Percentiles rank a stretch among this genome's conserved stretches.
Evolutionary conservation across 2,113 vertebrate species (phyloP).

Genomic region (Gyps fulvus): DNA sequence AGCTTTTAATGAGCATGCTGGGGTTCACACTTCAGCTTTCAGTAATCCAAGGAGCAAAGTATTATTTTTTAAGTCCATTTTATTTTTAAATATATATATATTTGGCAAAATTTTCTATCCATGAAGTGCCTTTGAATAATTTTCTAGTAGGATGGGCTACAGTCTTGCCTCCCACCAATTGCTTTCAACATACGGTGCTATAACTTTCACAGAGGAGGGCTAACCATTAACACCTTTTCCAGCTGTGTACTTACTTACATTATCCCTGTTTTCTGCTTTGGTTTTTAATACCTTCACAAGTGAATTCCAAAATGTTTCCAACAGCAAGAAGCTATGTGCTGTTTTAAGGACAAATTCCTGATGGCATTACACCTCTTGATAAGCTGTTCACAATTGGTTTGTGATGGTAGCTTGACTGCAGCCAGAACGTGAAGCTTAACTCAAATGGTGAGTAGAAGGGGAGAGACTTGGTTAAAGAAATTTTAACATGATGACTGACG

Average conservation of each 20-base stretch:
- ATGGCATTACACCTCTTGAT: neutral
- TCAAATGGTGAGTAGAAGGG: neutral
- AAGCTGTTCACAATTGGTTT: neutral
- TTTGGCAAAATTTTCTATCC: conserved; percentile 74
- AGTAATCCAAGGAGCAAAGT: conserved; percentile 55
- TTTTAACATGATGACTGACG: fast-evolving
- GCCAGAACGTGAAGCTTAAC: neutral
- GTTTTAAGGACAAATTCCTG: neutral
- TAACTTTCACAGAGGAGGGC: conserved; percentile 66
- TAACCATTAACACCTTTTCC: conserved; percentile 32
- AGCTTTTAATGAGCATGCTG: neutral
- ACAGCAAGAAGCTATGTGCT: neutral
- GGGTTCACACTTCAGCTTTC: conserved; percentile 57
- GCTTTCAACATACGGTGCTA: conserved; percentile 77
- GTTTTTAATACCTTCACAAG: neutral
- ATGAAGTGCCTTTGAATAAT: conserved; percentile 81
- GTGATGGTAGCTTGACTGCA: neutral
- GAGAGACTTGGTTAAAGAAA: neutral
- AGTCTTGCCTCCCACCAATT: conserved; percentile 51
- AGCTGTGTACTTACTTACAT: neutral
- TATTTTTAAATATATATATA: conserved; percentile 56
- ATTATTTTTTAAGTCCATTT: conserved; percentile 44
- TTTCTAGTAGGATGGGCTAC: conserved; percentile 59
- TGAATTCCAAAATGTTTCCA: neutral
- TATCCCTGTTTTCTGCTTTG: conserved; percentile 5